These are phyloP conservation scores for Desmodus rotundus DNA, from an alignment of 2,113 vertebrate genomes.

Conservation along the genomic window DNA sequence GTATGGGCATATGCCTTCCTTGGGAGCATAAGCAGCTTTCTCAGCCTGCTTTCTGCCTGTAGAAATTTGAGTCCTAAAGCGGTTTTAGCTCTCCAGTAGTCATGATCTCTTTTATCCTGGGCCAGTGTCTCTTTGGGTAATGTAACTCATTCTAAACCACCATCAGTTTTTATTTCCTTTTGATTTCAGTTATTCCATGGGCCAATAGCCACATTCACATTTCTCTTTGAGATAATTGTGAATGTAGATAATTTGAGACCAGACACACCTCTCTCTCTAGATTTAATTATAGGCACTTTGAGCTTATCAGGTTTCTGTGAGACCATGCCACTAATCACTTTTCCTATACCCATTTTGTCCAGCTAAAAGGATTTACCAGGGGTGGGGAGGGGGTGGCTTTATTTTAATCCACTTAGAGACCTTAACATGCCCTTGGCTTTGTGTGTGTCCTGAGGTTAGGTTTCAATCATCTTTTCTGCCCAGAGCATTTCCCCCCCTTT, in stretches of 20 bases:
- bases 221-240: neutral
- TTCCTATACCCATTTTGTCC: neutral
- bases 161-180: neutral
- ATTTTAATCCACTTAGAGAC: neutral
- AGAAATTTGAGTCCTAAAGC: neutral
- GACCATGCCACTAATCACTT: neutral
- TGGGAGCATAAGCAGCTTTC: neutral
- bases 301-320: neutral
- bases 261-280: neutral
- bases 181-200: neutral
- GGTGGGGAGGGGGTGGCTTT: no score
- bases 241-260: no score
- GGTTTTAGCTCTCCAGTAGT: accelerated
- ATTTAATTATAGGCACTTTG: neutral
- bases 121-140: neutral
- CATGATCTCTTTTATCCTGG: neutral
- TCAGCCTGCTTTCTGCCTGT: neutral
- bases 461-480: neutral
- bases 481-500: neutral
- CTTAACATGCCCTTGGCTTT: neutral
- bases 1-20: neutral
- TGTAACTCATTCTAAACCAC: neutral
- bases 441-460: neutral
- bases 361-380: neutral
- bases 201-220: neutral